Evolutionary conservation across 1,140 invertebrate genomes (phyloP), one percentile per base, ranked within the genome.

Genomic region (Drosophila subpulchrella): DNA sequence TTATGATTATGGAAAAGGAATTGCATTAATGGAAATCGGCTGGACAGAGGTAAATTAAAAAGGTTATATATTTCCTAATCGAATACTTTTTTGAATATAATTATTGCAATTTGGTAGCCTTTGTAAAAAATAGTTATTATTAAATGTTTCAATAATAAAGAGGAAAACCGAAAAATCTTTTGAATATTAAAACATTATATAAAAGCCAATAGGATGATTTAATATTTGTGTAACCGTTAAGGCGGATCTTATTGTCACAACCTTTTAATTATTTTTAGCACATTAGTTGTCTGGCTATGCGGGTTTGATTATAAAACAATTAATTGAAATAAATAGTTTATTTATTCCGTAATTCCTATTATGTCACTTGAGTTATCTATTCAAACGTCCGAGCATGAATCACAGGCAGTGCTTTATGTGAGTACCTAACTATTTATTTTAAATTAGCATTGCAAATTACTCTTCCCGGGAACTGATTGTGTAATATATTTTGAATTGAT

Each of bases 241-340:
- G 48, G 50, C 50, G 32, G 50, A 53, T 53, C 50, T 17, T 53
- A 20, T 36, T 36, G 32, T 53, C 24, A 30, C 24, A 27, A 13
- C 6, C 11, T 13, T 47, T 47, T 13, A 47, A 47, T 13, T 24
- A 24, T 13, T 12, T 3, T 6, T 15, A 11, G 11, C n/a, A 7
- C n/a, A n/a, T 41, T 15, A 15, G n/a, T 55, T 55, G 5, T 7
- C 20, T 30, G 6, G 20, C n/a, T 44, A 62, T 56, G 61, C 61
- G 20, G 60, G 56, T 63, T 56, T 56, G n/a, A 30, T 55, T 41
- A 36, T 63, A 15, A 56, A 34, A 17, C 38, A 24, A 46, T 30
- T 10, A 32, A 56, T 55, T 44, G 4, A 27, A 57, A 57, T 44
- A 39, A 57, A 57, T 57, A 7, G 32, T 2, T 20, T 36, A 10